phyloP scores from a whole-genome alignment of 2,888 invertebrate species.

The Synergus gifuensis region DNA sequence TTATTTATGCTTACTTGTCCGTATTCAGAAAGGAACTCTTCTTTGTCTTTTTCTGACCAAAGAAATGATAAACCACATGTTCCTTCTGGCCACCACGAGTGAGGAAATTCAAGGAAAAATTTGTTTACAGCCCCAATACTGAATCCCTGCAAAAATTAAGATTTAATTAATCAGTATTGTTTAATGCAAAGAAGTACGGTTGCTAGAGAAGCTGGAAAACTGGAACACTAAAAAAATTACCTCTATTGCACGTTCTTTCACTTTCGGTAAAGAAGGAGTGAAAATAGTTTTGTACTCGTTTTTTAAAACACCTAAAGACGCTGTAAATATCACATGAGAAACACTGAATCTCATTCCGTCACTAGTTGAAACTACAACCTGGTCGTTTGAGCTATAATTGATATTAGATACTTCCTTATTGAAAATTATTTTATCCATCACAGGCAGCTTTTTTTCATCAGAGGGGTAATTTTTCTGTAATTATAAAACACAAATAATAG shows the following conservation, averaged over 20 bases:
- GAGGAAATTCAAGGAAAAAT: slow-evolving; percentile 84
- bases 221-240: slow-evolving; percentile 58
- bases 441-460: slow-evolving; percentile 75
- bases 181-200: no score
- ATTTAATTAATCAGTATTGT: slow-evolving; percentile 4
- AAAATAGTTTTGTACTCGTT: slow-evolving; percentile 81
- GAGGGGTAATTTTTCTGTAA: slow-evolving; percentile 80
- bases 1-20: slow-evolving; percentile 63
- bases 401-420: slow-evolving; percentile 81
- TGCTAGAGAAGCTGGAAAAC: no score
- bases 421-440: slow-evolving; percentile 77
- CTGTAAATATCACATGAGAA: slow-evolving; percentile 84
- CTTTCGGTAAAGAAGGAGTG: slow-evolving; percentile 80
- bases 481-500: slow-evolving; percentile 42
- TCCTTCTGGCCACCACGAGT: slow-evolving; percentile 82
- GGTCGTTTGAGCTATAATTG: slow-evolving; percentile 77
- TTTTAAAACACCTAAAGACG: slow-evolving; percentile 85
- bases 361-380: slow-evolving; percentile 80
- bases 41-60: slow-evolving; percentile 80
- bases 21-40: slow-evolving; percentile 73
- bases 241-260: slow-evolving; percentile 81
- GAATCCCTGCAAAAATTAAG: slow-evolving; percentile 77
- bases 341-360: slow-evolving; percentile 81
- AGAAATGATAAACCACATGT: slow-evolving; percentile 79
- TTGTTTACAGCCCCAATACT: slow-evolving; percentile 84